Evolutionary conservation across 2,797 vertebrate species (phyloP), one percentile per base, ranked within the genome.

Genomic region (Siniperca undulata): DNA sequence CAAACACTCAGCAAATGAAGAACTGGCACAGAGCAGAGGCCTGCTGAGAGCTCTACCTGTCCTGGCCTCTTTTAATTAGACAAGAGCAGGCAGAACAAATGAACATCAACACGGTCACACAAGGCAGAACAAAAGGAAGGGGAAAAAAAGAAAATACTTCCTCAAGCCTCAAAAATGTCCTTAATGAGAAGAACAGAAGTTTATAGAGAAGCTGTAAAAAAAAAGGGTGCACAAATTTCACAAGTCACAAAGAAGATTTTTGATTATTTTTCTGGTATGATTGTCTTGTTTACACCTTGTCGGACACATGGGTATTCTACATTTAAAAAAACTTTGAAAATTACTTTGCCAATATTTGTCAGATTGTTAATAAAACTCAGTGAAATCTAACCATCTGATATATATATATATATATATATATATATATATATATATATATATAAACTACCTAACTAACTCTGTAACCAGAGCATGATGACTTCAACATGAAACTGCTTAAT

Each of bases 1-100:
- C 97, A 98, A 98, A 98, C 97, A 97, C 96, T 97, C 96, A 93
- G 96, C 97, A 97, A 97, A 97, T 97, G 97, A 98, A 96, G 96
- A 96, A 96, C 95, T 96, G 96, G 96, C 95, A 96, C 92, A 93
- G 94, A 96, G 95, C 97, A 96, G 95, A 95, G 92, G 94, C 97
- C 96, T 95, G 96, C 97, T 96, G 96, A 95, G 96, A 96, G 90
- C 94, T 91, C 95, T 97, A 99, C 98, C 97, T 99, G 97, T 96
- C 96, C 96, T 89, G 94, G 89, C 91, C 94, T 91, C 92, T 94
- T 92, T 92, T 92, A 93, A 94, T 93, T 92, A 94, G 91, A 90
- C 88, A 56, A 90, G 78, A 84, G 84, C 89, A 73, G 71, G 84
- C 84, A 86, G 83, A 90, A 91, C 82, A 90, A 90, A 92, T 85